phyloP scores from a whole-genome alignment of 2,113 vertebrate species.

The Ciconia stormi region DNA sequence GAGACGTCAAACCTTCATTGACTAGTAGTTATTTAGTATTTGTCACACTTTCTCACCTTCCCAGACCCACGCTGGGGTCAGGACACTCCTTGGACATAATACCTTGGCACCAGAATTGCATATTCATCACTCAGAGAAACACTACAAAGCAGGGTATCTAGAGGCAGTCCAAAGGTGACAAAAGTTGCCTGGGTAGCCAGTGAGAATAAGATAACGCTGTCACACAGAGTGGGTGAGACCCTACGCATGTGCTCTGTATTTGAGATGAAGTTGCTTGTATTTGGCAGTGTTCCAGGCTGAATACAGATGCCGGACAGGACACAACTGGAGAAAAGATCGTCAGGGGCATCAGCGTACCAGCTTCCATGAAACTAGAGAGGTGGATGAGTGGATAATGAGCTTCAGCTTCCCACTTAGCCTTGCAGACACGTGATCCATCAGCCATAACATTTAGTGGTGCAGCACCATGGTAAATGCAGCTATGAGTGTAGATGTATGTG shows the following conservation, averaged over 20 bases:
- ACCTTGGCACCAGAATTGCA: not conserved
- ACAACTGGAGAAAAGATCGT: not conserved
- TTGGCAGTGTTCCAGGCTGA: not conserved
- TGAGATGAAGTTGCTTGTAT: not conserved
- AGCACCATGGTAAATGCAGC: not conserved
- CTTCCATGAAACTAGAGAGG: not conserved
- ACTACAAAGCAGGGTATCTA: not conserved
- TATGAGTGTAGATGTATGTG: not conserved
- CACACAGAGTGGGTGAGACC: not conserved
- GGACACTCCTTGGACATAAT: not conserved
- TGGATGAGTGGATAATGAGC: not conserved
- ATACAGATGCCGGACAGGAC: rapidly evolving
- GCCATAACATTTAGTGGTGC: not conserved
- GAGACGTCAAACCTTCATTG: not conserved
- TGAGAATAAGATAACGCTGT: not conserved
- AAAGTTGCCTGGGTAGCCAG: not conserved
- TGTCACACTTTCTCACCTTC: not conserved
- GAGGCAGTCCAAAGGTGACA: not conserved
- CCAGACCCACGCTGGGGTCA: not conserved
- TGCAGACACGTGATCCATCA: not conserved
- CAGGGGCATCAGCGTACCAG: not conserved
- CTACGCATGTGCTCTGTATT: not conserved
- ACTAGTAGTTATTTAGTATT: not conserved
- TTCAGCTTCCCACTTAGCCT: not conserved
- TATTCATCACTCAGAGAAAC: not conserved